phyloP scores from a whole-genome alignment of 2,888 invertebrate species.

The Lycaena phlaeas region DNA sequence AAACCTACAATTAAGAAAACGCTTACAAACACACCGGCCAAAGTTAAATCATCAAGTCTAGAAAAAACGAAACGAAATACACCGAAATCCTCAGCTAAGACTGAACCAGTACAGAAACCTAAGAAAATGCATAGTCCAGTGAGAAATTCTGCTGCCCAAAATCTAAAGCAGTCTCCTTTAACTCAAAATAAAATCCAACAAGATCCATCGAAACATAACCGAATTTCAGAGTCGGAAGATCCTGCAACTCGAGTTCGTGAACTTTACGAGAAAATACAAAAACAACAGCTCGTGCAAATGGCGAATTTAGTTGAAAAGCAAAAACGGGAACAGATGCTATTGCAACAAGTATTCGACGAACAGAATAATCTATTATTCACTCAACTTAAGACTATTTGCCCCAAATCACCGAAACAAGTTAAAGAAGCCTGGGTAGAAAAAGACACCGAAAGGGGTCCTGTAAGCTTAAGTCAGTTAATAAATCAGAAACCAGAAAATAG shows the following conservation, averaged over 20 bases:
- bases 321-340: slow-evolving; percentile 73
- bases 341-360: slow-evolving; percentile 77
- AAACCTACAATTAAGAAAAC: slow-evolving; percentile 24
- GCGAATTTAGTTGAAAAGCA: slow-evolving; percentile 75
- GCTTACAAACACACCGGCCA: slow-evolving; percentile 22
- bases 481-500: slow-evolving; percentile 34
- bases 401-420: slow-evolving; percentile 42
- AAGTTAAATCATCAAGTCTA: slow-evolving; percentile 27
- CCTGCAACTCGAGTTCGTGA: slow-evolving; percentile 50
- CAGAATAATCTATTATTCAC: slow-evolving; percentile 75
- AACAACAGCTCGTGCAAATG: slow-evolving; percentile 77
- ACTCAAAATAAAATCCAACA: slow-evolving; percentile 19
- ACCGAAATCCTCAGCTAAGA: slow-evolving; percentile 30
- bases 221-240: slow-evolving; percentile 38
- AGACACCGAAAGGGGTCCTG: slow-evolving; percentile 41
- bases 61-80: slow-evolving; percentile 28
- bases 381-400: slow-evolving; percentile 56
- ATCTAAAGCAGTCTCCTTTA: slow-evolving; percentile 24
- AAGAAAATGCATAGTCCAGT: slow-evolving; percentile 31
- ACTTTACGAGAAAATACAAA: slow-evolving; percentile 69
- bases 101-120: slow-evolving; percentile 32
- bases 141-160: slow-evolving; percentile 24
- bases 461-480: slow-evolving; percentile 57
- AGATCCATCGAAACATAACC: slow-evolving; percentile 19
- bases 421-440: slow-evolving; percentile 52